Evolutionary conservation across 2,888 invertebrate species (phyloP).

Genomic region (Helicoverpa assulta): DNA sequence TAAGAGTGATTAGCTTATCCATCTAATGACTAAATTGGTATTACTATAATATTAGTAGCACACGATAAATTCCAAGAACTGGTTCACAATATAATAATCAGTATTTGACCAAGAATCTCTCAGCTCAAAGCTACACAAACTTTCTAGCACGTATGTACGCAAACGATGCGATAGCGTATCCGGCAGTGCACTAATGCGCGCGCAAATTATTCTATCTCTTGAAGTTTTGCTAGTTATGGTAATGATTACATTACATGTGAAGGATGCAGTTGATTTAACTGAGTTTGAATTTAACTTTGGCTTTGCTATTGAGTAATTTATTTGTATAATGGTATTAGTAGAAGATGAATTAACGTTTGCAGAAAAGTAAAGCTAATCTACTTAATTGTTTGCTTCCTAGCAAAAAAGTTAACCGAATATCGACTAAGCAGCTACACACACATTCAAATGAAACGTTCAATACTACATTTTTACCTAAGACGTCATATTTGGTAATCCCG

Average conservation of each 20-base stretch:
- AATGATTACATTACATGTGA: slow-evolving; percentile 7
- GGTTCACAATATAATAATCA: slow-evolving; percentile 9
- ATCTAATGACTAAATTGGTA: too few species aligned
- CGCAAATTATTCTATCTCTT: slow-evolving; percentile 53
- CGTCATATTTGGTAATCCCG: too few species aligned
- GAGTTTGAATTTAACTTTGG: background rate
- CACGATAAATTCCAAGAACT: too few species aligned
- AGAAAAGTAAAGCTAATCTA: background rate
- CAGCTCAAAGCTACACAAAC: slow-evolving; percentile 18
- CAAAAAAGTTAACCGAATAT: too few species aligned
- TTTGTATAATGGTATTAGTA: background rate
- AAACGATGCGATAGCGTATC: slow-evolving; percentile 51
- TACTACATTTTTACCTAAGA: too few species aligned
- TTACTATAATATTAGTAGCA: too few species aligned
- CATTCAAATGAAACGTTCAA: too few species aligned
- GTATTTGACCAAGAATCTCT: slow-evolving; percentile 26
- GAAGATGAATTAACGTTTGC: background rate
- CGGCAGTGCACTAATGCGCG: slow-evolving; percentile 52
- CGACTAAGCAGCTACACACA: too few species aligned
- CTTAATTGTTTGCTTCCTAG: too few species aligned
- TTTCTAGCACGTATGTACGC: slow-evolving; percentile 39
- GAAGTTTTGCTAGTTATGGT: slow-evolving; percentile 33
- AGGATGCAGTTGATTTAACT: background rate
- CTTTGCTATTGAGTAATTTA: background rate
- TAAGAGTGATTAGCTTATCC: too few species aligned